These are phyloP conservation scores for Tragelaphus oryx DNA, from an alignment of 2,797 vertebrate genomes.

Conservation along the genomic window DNA sequence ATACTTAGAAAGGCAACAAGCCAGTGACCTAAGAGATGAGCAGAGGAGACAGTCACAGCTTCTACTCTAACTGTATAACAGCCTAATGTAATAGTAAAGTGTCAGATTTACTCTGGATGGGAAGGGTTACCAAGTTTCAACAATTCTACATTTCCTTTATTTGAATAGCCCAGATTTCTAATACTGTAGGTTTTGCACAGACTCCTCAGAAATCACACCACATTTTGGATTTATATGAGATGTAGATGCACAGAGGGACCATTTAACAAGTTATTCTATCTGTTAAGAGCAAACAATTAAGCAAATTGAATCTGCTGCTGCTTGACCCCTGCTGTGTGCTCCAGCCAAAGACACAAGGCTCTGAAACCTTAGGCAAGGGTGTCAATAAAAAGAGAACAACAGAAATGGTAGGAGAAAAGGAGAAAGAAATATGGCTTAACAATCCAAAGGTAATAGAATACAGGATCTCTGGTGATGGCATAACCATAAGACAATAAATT, in stretches of 20 bases:
- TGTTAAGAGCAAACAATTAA: slow-evolving; percentile 6
- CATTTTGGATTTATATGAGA: background rate
- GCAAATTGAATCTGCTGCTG: background rate
- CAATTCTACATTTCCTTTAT: background rate
- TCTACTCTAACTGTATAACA: background rate
- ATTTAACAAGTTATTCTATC: slow-evolving; percentile 1
- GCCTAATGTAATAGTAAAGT: background rate
- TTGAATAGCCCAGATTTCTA: background rate
- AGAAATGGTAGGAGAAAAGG: background rate
- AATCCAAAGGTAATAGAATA: background rate
- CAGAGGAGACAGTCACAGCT: background rate
- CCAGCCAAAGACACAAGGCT: background rate
- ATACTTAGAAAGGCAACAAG: background rate
- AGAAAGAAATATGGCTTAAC: background rate
- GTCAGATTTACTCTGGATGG: background rate
- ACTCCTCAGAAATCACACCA: background rate
- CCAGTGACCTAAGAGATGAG: background rate
- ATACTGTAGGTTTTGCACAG: background rate
- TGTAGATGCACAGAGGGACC: background rate
- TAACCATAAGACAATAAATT: background rate
- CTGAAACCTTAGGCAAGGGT: background rate
- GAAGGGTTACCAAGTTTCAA: background rate
- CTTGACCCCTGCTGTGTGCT: background rate
- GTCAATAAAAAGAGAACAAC: background rate
- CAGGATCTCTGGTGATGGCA: background rate